Evolutionary conservation across 2,888 invertebrate species (phyloP), one percentile per base, ranked within the genome.

Genomic region (Branchellion lobata): DNA sequence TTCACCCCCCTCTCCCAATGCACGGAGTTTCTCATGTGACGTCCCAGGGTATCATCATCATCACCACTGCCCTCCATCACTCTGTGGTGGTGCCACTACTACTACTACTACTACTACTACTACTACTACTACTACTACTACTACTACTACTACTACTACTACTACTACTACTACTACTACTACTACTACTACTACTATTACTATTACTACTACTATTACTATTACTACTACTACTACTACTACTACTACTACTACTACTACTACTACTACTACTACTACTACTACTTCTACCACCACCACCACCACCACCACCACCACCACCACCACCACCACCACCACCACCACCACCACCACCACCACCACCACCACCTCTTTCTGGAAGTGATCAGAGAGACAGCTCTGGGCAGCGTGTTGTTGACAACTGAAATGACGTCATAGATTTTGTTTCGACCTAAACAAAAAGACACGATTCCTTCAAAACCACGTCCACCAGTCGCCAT

Each of bases 41-140:
- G 5, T 14, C 61, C 40, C 40, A 8, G 8, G 40, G 5, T 40
- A 40, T 40, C 40, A 57, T 57, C 61, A 24, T 57, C 61, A 24
- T n/a, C 61, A 14, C 24, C 61, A 18, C 24, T n/a, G 21, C 61
- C 61, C 21, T 57, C 24, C 61, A 57, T 57, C 8, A 57, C 24
- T 24, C 61, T 57, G 24, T 24, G 21, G 24, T 40, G 14, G 40
- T 40, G 14, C 8, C 14, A 40, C 8, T 40, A 40, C 8, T 40
- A 40, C 8, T 40, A 40, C 5, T 40, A 40, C 8, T 40, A 86
- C 8, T 65, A 65, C 8, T 65, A 65, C 8, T 65, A 65, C 8
- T 65, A 65, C 8, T 65, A 65, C 8, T 65, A 65, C 8, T 65
- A 65, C 8, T 65, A 65, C 8, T 65, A 65, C 8, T 65, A 65